Conservation (phyloP, 2,888 invertebrate species). For the Liopterus haemorrhoidalis region DNA sequence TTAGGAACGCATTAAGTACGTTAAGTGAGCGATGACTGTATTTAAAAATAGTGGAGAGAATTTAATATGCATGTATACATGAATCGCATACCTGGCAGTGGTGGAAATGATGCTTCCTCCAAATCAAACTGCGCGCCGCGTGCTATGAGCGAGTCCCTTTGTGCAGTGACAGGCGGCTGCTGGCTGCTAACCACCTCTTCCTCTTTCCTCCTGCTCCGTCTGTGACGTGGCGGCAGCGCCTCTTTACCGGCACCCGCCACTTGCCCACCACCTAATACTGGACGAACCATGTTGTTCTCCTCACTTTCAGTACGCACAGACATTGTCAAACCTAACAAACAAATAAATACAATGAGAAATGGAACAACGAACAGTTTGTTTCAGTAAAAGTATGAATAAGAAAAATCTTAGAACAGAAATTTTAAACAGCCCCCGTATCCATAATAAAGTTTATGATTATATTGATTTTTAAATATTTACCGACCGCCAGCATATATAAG, state of each 20-base stretch:
- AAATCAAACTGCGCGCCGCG: conserved; percentile 66
- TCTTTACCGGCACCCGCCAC: conserved; percentile 40
- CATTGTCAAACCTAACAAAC: conserved; percentile 13
- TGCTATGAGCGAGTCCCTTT: conserved; percentile 36
- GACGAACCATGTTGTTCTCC: conserved; percentile 7
- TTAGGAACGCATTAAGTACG: too few species aligned
- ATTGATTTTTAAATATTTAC: too few species aligned
- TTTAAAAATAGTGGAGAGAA: too few species aligned
- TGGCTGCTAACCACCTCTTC: conserved; percentile 36
- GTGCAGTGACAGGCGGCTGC: conserved; percentile 37
- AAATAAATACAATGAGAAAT: conserved; percentile 1
- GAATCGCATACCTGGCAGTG: conserved; percentile 59
- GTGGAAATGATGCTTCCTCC: conserved; percentile 73
- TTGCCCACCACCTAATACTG: conserved; percentile 18
- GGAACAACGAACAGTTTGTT: background rate
- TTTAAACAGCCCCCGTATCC: too few species aligned
- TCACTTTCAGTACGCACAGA: conserved; percentile 9
- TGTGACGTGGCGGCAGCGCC: conserved; percentile 43
- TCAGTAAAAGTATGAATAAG: too few species aligned
- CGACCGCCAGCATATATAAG: too few species aligned
- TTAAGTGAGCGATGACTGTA: too few species aligned
- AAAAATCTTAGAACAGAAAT: too few species aligned
- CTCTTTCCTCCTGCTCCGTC: conserved; percentile 46
- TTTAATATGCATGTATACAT: too few species aligned
- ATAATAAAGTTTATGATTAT: too few species aligned